phyloP scores from a whole-genome alignment of 37 sponge, comb jelly and placozoan species.

The Aphrocallistes beatrix region DNA sequence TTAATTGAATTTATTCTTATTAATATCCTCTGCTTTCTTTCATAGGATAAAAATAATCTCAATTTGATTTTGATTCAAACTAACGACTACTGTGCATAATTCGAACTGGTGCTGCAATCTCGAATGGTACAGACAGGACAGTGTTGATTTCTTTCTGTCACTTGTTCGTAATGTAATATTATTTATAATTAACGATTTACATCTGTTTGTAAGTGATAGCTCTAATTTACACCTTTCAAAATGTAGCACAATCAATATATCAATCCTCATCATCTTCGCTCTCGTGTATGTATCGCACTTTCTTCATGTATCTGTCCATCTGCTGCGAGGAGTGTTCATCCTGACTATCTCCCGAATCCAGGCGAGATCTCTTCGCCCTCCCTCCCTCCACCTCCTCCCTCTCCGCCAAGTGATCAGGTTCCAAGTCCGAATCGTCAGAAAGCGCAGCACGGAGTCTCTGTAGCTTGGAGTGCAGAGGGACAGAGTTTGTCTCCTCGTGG shows the following conservation, averaged over 20 bases:
- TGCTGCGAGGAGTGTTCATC: background rate
- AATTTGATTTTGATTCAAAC: too few relatives aligned
- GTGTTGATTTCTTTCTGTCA: too few relatives aligned
- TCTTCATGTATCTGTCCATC: background rate
- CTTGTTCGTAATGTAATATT: too few relatives aligned
- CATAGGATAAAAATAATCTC: too few relatives aligned
- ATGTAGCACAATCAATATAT: background rate
- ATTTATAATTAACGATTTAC: too few relatives aligned
- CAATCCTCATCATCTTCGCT: background rate
- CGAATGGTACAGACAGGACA: too few relatives aligned
- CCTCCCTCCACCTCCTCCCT: background rate
- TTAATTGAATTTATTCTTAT: too few relatives aligned
- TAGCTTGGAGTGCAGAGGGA: background rate
- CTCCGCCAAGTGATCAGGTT: background rate
- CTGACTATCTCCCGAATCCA: background rate
- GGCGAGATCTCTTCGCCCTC: background rate
- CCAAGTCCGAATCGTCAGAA: background rate
- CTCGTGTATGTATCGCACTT: background rate
- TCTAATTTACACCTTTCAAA: too few relatives aligned
- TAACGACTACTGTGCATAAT: too few relatives aligned
- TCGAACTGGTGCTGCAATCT: too few relatives aligned
- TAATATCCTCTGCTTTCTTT: too few relatives aligned
- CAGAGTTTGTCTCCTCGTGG: background rate
- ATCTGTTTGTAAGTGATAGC: too few relatives aligned
- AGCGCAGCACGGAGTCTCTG: background rate